Percentiles rank a stretch among this genome's conserved stretches.
phyloP scores from a whole-genome alignment of 2,888 invertebrate genomes.

The Ormyrus labotus region DNA sequence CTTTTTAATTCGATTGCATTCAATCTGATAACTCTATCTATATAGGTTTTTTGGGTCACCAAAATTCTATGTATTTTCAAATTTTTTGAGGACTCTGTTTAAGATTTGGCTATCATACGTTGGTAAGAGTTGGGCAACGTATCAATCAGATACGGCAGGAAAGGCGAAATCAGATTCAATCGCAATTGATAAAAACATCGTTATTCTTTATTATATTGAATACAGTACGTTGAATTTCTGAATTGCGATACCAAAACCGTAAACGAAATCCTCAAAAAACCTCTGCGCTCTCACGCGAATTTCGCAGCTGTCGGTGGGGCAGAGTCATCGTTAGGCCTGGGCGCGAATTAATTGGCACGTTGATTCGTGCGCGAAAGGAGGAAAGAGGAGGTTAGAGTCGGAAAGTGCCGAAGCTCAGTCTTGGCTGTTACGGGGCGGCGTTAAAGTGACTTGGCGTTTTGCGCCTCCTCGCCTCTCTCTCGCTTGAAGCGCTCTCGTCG shows the following conservation, averaged over 20 bases:
- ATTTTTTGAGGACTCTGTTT: too few relatives aligned
- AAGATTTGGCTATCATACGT: neutral
- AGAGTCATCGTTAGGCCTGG: constrained; percentile 2
- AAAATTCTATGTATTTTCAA: too few relatives aligned
- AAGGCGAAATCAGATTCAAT: neutral
- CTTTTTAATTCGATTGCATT: too few relatives aligned
- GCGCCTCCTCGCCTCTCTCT: neutral
- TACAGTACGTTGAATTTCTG: neutral
- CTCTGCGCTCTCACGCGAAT: neutral
- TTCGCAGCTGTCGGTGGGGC: neutral
- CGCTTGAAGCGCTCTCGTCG: constrained; percentile 31
- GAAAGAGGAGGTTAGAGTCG: constrained; percentile 56
- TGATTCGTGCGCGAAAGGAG: constrained; percentile 55
- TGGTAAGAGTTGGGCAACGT: constrained; percentile 9
- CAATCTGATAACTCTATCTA: too few relatives aligned
- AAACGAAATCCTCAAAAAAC: neutral
- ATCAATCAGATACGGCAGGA: constrained; percentile 8
- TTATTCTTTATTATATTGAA: neutral
- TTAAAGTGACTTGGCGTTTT: constrained; percentile 28
- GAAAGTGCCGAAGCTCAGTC: constrained; percentile 62
- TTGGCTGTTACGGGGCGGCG: constrained; percentile 23
- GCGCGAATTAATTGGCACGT: constrained; percentile 57
- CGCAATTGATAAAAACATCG: neutral
- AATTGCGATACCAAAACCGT: neutral
- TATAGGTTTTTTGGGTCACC: too few relatives aligned